Base-by-base conservation (phyloP, 1,140 invertebrate genomes). In the Hydropsyche tenuis region DNA sequence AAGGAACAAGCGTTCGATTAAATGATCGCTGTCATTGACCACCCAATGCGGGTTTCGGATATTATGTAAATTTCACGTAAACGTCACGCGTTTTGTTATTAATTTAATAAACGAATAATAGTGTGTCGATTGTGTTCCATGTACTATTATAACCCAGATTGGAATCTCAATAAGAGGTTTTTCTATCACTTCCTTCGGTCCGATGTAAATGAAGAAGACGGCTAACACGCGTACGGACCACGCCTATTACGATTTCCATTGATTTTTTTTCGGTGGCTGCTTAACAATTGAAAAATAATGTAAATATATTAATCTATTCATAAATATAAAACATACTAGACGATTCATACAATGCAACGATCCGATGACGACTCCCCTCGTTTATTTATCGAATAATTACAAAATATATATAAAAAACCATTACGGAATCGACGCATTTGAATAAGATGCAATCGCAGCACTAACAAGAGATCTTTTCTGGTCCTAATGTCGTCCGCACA, bases 121-220 rank as follows among this genome's bases (percentile, higher is more conserved):
- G 30, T 9, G 30, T 37, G 30, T 37, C 30, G 30, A 37, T 37
- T 37, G 30, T 37, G 30, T 37, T 37, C 30, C 30, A 3, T 9
- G 9, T 9, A 37, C 30, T 9, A 37, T 37, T 37, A 37, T 37
- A 60, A 20, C 48, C 6, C 48, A 53, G 48, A 53, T 53, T 18
- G 9, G 16, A 18, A 60, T 60, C 23, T 60, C 22, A 60, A 60
- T 25, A 60, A 20, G 23, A 60, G 18, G 18, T 60, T 46, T 68
- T 68, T 68, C 42, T 48, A 43, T 20, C 45, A 68, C 45, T 68
- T 68, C 65, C 65, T 43, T 42, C 27, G 14, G 14, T 48, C 43
- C 3, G 45, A 68, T 68, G 65, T 27, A 68, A 68, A 68, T 68
- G 65, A 68, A 45, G 20, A 68, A 23, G 65, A 68, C 43, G 42